These are phyloP conservation scores for Rhynchotus rufescens DNA, from an alignment of 2,797 vertebrate genomes.

Conservation along the genomic window DNA sequence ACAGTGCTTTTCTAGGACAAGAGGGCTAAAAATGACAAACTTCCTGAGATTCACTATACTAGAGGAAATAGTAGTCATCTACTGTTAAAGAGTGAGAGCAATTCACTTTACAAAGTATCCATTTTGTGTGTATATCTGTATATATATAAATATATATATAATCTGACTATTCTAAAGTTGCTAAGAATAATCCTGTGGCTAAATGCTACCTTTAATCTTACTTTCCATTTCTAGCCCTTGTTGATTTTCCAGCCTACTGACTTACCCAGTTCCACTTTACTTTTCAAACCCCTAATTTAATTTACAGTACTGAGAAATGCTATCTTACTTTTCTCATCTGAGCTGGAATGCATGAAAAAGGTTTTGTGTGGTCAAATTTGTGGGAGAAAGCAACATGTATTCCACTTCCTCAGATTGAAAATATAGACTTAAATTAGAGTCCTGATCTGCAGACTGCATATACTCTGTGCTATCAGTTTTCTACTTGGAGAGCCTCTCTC, in stretches of 20 bases:
- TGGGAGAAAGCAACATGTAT: background rate
- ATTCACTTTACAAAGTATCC: slow-evolving; percentile 36
- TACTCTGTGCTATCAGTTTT: slow-evolving; percentile 1
- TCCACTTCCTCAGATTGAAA: slow-evolving; percentile 33
- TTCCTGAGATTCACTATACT: slow-evolving; percentile 43
- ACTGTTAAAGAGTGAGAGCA: slow-evolving; percentile 44
- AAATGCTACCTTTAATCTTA: slow-evolving; percentile 71
- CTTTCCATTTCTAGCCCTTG: slow-evolving; percentile 74
- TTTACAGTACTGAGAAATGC: slow-evolving; percentile 60
- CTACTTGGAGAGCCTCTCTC: background rate
- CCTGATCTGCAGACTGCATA: background rate
- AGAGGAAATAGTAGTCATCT: slow-evolving; percentile 64
- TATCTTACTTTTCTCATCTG: background rate
- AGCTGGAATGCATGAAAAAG: slow-evolving; percentile 7
- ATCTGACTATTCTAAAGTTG: slow-evolving; percentile 64
- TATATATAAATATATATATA: slow-evolving; percentile 15
- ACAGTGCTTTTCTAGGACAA: background rate
- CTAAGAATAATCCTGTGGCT: slow-evolving; percentile 58
- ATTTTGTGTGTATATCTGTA: slow-evolving; percentile 2
- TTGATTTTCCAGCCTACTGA: slow-evolving; percentile 72
- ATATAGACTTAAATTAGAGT: slow-evolving; percentile 26
- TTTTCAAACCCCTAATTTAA: slow-evolving; percentile 59
- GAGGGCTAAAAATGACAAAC: slow-evolving; percentile 32
- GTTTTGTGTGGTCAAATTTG: slow-evolving; percentile 10
- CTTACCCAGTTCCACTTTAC: slow-evolving; percentile 46